Evolutionary conservation across 2,888 invertebrate species (phyloP), one percentile per base, ranked within the genome.

Genomic region (Crematogaster levior): DNA sequence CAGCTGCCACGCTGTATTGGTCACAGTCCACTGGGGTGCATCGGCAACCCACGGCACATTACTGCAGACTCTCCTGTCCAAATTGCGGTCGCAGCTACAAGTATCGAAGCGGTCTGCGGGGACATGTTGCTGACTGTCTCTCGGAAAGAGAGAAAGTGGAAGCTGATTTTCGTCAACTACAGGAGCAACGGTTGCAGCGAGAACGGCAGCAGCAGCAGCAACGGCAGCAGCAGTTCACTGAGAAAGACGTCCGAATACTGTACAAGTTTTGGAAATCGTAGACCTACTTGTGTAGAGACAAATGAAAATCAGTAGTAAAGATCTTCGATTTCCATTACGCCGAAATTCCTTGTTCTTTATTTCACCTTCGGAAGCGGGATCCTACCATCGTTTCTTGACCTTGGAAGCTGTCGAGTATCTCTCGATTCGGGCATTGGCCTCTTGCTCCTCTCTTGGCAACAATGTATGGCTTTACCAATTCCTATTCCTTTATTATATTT

Each of bases 31-130:
- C 85, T 83, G 81, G 82, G 85, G 84, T 88, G 72, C 89, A 86
- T 68, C 81, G 86, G 58, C 92, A 91, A 89, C 92, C 91, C 61
- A 91, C 92, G 92, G 90, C 92, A 68, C 92, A 92, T 90, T 93
- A 93, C 89, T 91, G 92, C 75, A 90, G 94, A 87, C 92, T 94
- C 34, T 89, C 91, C 86, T 94, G 94, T 87, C 94, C 94, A n/a
- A 92, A 92, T 85, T 94, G 94, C 87, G 93, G 93, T 72, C 93
- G 93, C 86, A 94, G 92, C 89, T 94, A 94, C 93, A 94, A 94
- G 89, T 94, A 94, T 91, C 93, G 94, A 60, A 93, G 94, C 72
- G 94, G 94, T 87, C 88, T 94, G 82, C 91, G 93, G 66, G 90
- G 94, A 84, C 94, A 94, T 92, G 89, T 94, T 82, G 91, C 92